Evolutionary conservation across 2,113 vertebrate species (phyloP).

Genomic region (Castor canadensis): DNA sequence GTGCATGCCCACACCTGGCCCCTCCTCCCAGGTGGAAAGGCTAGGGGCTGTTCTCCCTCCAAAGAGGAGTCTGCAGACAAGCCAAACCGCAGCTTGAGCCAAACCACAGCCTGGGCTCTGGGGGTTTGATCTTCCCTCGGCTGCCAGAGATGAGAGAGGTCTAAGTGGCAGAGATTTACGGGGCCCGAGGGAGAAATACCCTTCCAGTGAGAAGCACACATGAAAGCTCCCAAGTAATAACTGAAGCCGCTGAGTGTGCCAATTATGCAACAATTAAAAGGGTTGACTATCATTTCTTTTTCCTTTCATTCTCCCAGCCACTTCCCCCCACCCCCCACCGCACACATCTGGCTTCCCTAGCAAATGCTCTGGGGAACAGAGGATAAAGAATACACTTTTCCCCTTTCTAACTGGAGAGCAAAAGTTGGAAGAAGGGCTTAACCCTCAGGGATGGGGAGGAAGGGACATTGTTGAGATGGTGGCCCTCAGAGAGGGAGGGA

Average conservation of each 20-base stretch:
- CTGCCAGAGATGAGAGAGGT: constrained; percentile 68
- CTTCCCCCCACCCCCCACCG: not conserved
- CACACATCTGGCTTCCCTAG: constrained; percentile 27
- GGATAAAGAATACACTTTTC: constrained; percentile 26
- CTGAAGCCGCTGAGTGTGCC: not conserved
- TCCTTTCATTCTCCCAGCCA: constrained; percentile 24
- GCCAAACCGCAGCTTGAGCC: constrained; percentile 73
- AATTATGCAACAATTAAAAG: constrained; percentile 67
- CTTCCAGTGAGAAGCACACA: constrained; percentile 58
- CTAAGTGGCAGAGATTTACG: constrained; percentile 60
- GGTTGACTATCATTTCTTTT: constrained; percentile 47
- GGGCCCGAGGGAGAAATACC: constrained; percentile 62
- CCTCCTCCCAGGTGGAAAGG: constrained; percentile 64
- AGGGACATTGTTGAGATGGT: not conserved
- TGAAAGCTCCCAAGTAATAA: constrained; percentile 52
- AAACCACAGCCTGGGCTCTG: constrained; percentile 55
- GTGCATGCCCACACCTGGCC: not conserved
- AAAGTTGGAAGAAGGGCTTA: constrained; percentile 38
- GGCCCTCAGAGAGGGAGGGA: not conserved
- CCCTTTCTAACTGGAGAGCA: constrained; percentile 62
- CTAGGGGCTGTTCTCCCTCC: constrained; percentile 49
- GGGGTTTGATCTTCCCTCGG: constrained; percentile 60
- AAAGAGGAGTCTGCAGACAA: constrained; percentile 7
- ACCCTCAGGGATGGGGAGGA: constrained; percentile 25
- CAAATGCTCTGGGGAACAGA: not conserved